Percentiles rank a stretch among this genome's conserved stretches.
Evolutionary conservation across 2,113 vertebrate genomes (phyloP).

Genomic region (Nettapus auritus): DNA sequence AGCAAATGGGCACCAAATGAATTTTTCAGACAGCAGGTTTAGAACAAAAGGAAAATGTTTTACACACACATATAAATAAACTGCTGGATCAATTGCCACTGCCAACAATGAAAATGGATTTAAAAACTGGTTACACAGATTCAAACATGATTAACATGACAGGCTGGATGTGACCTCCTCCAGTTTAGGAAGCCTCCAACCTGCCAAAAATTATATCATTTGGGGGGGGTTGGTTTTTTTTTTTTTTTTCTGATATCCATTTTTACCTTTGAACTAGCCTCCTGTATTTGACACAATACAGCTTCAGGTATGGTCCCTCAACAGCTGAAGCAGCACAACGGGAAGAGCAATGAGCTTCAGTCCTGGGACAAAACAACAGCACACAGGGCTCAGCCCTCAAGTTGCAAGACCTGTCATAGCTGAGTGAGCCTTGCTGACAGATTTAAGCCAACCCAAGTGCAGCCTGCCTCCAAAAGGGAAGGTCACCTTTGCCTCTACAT

Average conservation of each 20-base stretch:
- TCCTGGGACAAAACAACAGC: fast-evolving
- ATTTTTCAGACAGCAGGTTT: conserved; percentile 1
- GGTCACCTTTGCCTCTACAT: too few species aligned
- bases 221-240: not conserved
- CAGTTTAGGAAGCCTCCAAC: not conserved
- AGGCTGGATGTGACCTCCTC: not conserved
- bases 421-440: fast-evolving
- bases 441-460: not conserved
- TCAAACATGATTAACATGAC: not conserved
- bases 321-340: not conserved
- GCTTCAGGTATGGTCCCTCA: not conserved
- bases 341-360: not conserved
- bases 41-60: not conserved
- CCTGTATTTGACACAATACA: fast-evolving
- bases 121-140: not conserved
- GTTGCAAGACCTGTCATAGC: not conserved
- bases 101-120: not conserved
- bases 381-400: not conserved
- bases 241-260: not conserved
- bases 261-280: not conserved
- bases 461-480: not conserved
- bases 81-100: not conserved
- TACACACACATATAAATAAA: not conserved
- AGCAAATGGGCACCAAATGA: not conserved
- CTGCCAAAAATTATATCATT: not conserved